Evolutionary conservation across 2,113 vertebrate genomes (phyloP), one percentile per base, ranked within the genome.

Genomic region (Halcyon senegalensis): DNA sequence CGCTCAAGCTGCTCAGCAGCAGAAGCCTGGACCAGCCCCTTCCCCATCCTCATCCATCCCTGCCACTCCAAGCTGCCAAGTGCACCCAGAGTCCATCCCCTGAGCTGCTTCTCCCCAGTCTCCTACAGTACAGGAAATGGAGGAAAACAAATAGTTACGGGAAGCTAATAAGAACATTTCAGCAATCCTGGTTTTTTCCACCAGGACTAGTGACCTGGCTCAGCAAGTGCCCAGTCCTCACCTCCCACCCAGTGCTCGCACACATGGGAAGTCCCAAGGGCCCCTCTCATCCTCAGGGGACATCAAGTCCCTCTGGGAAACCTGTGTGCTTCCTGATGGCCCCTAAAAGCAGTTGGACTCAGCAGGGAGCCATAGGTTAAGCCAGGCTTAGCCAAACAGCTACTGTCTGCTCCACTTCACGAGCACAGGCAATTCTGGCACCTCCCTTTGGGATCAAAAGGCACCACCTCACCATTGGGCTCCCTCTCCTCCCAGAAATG

Each of bases 351-450:
- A 64, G 28, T 16, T 5, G 5, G 69, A 55, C 24, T 31, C 14
- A 1, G 5, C 3, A 0, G 72, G 62, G 44, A 30, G 7, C 44
- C 1, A 0, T 2, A 15, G 50, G 20, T 63, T 48, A 23, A 67
- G 48, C 17, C 72, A 80, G 59, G 51, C 51, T 53, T 53, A 28
- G 46, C n/a, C 11, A 1, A 11, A 8, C 16, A 0, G 44, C 37
- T 48, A 7, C 69, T 2, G 16, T 6, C 78, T 62, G 62, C 85
- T 35, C 50, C 1, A 4, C 53, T 50, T 20, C 30, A 1, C 16
- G 6, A 12, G 33, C 9, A 3, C 25, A 28, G 4, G 51, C 44
- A 58, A 15, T 35, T 55, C 87, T 76, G 85, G 53, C 79, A 55
- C 59, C 72, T 74, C 55, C 27, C 35, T 41, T 62, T 25, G 60